Percentiles rank a stretch among this genome's conserved stretches.
phyloP scores from a whole-genome alignment of 1,140 invertebrate genomes.

The Scaptomyza graminum region DNA sequence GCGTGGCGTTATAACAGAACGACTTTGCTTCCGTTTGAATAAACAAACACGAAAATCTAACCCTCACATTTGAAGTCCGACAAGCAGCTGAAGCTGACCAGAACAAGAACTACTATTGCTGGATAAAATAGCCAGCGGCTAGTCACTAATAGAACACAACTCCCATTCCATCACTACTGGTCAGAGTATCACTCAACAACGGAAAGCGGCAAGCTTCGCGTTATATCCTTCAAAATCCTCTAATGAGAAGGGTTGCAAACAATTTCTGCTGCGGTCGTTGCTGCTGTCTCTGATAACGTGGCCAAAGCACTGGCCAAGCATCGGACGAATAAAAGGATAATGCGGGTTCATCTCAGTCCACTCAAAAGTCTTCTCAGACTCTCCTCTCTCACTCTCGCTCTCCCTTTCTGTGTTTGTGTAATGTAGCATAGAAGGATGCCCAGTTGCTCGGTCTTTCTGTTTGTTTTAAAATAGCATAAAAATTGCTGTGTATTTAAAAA shows the following conservation, averaged over 20 bases:
- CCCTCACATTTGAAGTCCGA: constrained; percentile 53
- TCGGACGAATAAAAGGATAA: constrained; percentile 75
- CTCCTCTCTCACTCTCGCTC: neutral
- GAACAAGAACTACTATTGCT: constrained; percentile 66
- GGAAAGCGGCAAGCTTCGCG: constrained; percentile 65
- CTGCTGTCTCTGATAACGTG: constrained; percentile 70
- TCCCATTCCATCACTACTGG: constrained; percentile 7
- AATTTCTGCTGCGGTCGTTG: constrained; percentile 70
- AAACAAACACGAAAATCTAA: constrained; percentile 81
- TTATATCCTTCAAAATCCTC: constrained; percentile 82
- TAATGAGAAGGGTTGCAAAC: constrained; percentile 83
- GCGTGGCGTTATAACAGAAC: constrained; percentile 80
- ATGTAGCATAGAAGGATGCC: constrained; percentile 58
- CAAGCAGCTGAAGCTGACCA: constrained; percentile 21
- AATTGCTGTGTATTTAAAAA: constrained; percentile 62
- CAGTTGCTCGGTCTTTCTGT: constrained; percentile 37
- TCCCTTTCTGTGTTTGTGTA: constrained; percentile 37
- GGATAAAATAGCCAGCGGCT: constrained; percentile 62
- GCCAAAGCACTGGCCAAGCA: constrained; percentile 69
- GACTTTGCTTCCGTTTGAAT: constrained; percentile 82
- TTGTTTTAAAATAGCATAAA: constrained; percentile 81
- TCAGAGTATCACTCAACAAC: constrained; percentile 76
- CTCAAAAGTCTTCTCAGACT: neutral
- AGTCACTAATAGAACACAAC: constrained; percentile 15
- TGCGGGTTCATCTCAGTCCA: constrained; percentile 54